phyloP scores from a whole-genome alignment of 1,140 invertebrate genomes.

The Hypothenemus hampei region DNA sequence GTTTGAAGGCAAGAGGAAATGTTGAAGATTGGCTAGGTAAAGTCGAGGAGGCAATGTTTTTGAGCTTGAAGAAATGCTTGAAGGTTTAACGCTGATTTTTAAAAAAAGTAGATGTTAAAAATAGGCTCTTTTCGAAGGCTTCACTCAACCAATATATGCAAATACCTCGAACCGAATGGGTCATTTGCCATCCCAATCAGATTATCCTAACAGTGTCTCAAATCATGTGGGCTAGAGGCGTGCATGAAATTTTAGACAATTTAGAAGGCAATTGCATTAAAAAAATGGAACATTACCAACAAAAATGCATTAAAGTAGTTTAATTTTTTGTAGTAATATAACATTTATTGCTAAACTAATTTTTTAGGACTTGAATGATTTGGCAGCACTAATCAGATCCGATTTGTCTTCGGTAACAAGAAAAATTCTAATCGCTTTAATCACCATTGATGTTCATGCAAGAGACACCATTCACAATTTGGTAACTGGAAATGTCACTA shows the following conservation, averaged over 20 bases:
- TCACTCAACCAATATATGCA: conserved; percentile 60
- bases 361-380: conserved; percentile 64
- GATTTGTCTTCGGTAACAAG: conserved; percentile 65
- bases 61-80: conserved; percentile 68
- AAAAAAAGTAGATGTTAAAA: too few species aligned
- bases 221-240: conserved; percentile 76
- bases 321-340: neutral
- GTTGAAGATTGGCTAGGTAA: conserved; percentile 86
- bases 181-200: conserved; percentile 53
- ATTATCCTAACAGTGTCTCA: conserved; percentile 77
- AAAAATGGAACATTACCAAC: conserved; percentile 62
- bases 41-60: conserved; percentile 82
- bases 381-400: conserved; percentile 70
- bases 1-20: conserved; percentile 71
- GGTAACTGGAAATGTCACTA: conserved; percentile 58
- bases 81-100: too few species aligned
- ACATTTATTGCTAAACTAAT: neutral
- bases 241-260: conserved; percentile 69
- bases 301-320: conserved; percentile 55
- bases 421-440: conserved; percentile 72
- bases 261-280: conserved; percentile 45
- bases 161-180: conserved; percentile 57
- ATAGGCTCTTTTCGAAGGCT: neutral
- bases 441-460: conserved; percentile 83
- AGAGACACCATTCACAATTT: conserved; percentile 75